Evolutionary conservation across 2,888 invertebrate genomes (phyloP), one percentile per base, ranked within the genome.

Genomic region (Tetragnatha montana): DNA sequence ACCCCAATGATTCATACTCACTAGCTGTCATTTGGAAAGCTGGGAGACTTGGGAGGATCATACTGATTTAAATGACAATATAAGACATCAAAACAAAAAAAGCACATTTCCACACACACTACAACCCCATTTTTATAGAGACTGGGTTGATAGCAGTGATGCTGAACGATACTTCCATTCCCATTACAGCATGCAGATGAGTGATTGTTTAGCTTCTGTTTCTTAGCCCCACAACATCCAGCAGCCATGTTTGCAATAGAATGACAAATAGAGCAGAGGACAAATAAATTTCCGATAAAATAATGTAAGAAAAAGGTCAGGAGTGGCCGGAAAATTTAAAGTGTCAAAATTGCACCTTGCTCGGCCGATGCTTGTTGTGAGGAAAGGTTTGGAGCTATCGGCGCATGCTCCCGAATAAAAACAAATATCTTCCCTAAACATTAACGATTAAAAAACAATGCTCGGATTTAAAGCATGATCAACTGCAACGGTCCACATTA

Each of bases 81-180:
- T 92, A 99, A 96, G 92, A 99, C 98, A 95, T 99, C 99, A 95
- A 99, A 99, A 95, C 99, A 99, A 95, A 97, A 99, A 95, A 97
- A 97, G 94, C 98, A 98, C 99, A 99, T 99, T 94, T 99, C 98
- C 92, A 97, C 96, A 94, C 96, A 96, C 92, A 97, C 97, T 92
- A 98, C 96, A 90, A 92, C 92, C 75, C 92, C 92, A 88, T 92
- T 92, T 88, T 91, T 91, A 87, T 89, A 90, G 82, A 84, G 76
- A 74, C 82, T 89, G 21, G 88, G 80, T 7, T 89, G 89, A 60
- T 85, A 87, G 50, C 51, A 81, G 51, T 87, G 88, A 22, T 91
- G 89, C 51, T 89, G 89, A 21, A 82, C 81, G 50, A 78, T 81
- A 75, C 68, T 86, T 80, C 87, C 95, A 92, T 75, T 81, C 21